Conservation (phyloP, 2,888 invertebrate genomes). For the Cerastis leucographa region DNA sequence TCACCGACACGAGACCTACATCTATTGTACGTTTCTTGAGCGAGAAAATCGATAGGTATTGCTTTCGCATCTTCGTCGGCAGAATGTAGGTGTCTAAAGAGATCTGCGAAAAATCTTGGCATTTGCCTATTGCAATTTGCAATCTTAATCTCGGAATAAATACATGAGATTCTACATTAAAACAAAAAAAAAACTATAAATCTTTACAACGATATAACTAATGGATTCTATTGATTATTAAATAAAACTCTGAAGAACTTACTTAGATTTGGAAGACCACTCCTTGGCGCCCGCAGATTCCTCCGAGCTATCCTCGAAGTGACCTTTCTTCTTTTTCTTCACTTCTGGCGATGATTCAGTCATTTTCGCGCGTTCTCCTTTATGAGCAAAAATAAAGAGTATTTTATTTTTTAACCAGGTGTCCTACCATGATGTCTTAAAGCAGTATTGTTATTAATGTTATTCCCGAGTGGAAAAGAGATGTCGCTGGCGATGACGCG, state of each 20-base stretch:
- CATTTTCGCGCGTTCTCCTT: constrained; percentile 81
- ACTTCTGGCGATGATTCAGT: constrained; percentile 86
- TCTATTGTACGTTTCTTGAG: not conserved
- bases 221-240: not conserved
- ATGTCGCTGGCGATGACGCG: no score
- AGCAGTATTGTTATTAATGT: no score
- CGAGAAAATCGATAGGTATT: not conserved
- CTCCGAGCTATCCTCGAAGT: constrained; percentile 84
- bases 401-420: not conserved
- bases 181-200: not conserved
- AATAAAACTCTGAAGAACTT: constrained; percentile 27
- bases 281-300: constrained; percentile 86
- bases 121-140: no score
- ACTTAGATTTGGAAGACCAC: constrained; percentile 76
- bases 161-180: no score
- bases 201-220: not conserved
- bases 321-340: constrained; percentile 87
- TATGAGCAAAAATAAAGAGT: not conserved
- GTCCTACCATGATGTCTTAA: no score
- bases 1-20: not conserved
- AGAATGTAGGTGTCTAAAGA: not conserved
- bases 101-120: no score
- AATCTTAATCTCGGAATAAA: not conserved
- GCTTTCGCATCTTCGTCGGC: not conserved
- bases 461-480: no score